Evolutionary conservation across 2,888 invertebrate species (phyloP).

Genomic region (Ophion obscuratus): DNA sequence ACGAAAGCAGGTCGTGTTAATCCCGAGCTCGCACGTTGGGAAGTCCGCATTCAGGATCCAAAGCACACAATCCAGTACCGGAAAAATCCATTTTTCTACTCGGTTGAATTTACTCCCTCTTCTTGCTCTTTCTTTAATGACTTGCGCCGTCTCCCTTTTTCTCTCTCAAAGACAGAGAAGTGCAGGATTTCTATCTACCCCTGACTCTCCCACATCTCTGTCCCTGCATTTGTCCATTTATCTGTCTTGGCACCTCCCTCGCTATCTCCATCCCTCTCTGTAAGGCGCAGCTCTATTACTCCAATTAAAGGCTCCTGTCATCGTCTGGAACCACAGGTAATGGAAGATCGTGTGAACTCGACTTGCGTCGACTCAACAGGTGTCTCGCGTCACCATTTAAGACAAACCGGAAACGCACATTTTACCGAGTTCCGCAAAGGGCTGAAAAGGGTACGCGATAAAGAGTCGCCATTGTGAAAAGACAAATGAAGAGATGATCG

Average conservation of each 20-base stretch:
- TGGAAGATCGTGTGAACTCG: slow-evolving; percentile 49
- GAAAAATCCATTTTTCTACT: too few relatives aligned
- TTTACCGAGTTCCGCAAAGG: not conserved
- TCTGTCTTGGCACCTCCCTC: not conserved
- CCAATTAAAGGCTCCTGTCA: slow-evolving; percentile 33
- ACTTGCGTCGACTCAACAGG: slow-evolving; percentile 62
- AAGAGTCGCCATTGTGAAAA: not conserved
- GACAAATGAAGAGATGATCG: not conserved
- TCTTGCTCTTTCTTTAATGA: too few relatives aligned
- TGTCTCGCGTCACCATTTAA: slow-evolving; percentile 52
- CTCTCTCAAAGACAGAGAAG: too few relatives aligned
- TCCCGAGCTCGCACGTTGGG: too few relatives aligned
- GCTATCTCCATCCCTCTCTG: not conserved
- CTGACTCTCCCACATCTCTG: not conserved
- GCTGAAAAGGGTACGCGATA: not conserved
- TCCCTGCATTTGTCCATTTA: too few relatives aligned
- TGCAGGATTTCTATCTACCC: too few relatives aligned
- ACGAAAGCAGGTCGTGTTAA: too few relatives aligned
- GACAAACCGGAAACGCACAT: slow-evolving; percentile 44
- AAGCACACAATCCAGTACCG: too few relatives aligned
- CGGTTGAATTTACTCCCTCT: too few relatives aligned
- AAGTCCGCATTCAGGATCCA: too few relatives aligned
- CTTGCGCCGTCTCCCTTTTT: too few relatives aligned
- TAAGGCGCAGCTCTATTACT: slow-evolving; percentile 25
- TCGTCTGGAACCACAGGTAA: slow-evolving; percentile 51